phyloP scores from a whole-genome alignment of 2,113 vertebrate genomes.

The Podiceps cristatus region DNA sequence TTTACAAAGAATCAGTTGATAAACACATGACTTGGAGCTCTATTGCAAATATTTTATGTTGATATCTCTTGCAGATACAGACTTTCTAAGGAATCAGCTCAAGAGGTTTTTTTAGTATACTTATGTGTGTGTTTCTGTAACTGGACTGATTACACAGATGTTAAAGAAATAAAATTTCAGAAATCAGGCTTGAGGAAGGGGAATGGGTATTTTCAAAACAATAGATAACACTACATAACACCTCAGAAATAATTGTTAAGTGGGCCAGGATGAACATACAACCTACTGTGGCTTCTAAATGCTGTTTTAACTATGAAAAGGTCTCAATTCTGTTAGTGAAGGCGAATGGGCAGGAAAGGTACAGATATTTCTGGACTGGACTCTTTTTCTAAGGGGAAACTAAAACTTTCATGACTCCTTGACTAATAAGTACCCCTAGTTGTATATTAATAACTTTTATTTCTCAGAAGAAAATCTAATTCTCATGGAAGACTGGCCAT shows the following conservation, averaged over 20 bases:
- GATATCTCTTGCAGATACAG: neutral
- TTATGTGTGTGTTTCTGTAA: neutral
- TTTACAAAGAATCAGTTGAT: neutral
- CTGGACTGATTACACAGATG: neutral
- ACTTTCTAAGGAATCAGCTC: neutral
- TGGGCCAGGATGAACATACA: neutral
- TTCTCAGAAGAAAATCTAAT: neutral
- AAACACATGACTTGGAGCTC: neutral
- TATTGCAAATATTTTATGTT: neutral
- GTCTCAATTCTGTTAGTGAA: neutral
- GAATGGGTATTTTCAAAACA: neutral
- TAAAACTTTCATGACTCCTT: conserved; percentile 16
- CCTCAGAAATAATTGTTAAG: neutral
- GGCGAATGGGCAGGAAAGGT: neutral
- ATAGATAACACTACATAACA: neutral
- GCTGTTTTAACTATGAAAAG: neutral
- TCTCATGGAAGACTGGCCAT: neutral
- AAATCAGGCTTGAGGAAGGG: neutral
- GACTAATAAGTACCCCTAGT: neutral
- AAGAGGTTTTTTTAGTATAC: neutral
- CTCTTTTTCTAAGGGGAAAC: neutral
- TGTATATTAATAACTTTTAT: neutral
- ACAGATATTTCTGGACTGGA: neutral
- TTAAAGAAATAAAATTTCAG: neutral
- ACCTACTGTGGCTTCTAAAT: neutral